Percentiles rank a stretch among this genome's conserved stretches.
phyloP scores from a whole-genome alignment of 2,888 invertebrate genomes.

The Yponomeuta sedellus region DNA sequence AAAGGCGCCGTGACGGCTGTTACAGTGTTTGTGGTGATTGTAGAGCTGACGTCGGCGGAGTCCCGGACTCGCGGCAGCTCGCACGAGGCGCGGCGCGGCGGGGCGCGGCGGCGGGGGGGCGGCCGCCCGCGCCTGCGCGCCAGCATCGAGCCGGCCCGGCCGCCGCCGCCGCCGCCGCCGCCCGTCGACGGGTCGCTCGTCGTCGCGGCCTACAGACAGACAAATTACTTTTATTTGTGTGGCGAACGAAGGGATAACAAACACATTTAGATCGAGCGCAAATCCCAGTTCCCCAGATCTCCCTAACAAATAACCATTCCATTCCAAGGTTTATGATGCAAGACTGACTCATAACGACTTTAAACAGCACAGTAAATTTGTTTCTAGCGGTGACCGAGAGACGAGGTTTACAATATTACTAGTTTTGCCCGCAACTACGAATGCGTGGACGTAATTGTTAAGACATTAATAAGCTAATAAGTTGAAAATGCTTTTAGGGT shows the following conservation, averaged over 20 bases:
- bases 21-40: background rate
- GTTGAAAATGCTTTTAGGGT: too few species aligned
- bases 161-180: background rate
- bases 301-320: background rate
- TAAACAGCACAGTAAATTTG: background rate
- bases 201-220: background rate
- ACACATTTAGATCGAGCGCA: background rate
- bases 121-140: background rate
- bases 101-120: too few species aligned
- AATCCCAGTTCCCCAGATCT: background rate
- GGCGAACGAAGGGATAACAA: too few species aligned
- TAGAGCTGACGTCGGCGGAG: background rate
- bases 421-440: too few species aligned
- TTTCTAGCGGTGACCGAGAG: too few species aligned
- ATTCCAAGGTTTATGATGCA: background rate
- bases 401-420: too few species aligned
- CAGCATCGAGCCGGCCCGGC: background rate
- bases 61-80: background rate
- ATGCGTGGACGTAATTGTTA: too few species aligned
- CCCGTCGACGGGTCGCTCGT: background rate
- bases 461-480: too few species aligned
- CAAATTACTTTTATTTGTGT: background rate
- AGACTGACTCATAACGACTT: background rate
- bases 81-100: too few species aligned
- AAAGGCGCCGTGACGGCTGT: background rate